phyloP scores from a whole-genome alignment of 2,888 invertebrate genomes.

The Sinohyriopsis cumingii region DNA sequence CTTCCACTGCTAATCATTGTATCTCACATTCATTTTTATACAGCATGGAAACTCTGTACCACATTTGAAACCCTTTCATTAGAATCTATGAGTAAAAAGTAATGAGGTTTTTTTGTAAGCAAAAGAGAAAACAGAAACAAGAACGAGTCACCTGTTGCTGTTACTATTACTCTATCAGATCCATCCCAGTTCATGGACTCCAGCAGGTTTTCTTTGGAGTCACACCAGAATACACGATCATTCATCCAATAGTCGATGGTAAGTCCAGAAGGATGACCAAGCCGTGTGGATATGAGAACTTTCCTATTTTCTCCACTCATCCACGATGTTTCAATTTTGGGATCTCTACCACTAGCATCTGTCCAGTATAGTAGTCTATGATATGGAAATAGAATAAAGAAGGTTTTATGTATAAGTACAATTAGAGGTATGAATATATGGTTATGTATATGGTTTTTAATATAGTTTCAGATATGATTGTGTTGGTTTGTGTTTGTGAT shows the following conservation, averaged over 20 bases:
- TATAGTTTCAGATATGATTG: too few relatives aligned
- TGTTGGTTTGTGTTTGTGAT: too few relatives aligned
- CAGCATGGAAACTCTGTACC: too few relatives aligned
- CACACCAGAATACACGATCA: constrained; percentile 95
- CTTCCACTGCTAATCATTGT: too few relatives aligned
- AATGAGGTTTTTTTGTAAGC: too few relatives aligned
- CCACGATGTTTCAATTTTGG: constrained; percentile 92
- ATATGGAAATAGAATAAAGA: constrained; percentile 1
- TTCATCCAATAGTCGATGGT: constrained; percentile 85
- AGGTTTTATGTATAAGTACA: neutral
- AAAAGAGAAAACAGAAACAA: too few relatives aligned
- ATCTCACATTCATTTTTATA: too few relatives aligned
- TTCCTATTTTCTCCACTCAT: constrained; percentile 94
- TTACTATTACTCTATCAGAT: constrained; percentile 57
- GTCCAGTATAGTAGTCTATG: constrained; percentile 92
- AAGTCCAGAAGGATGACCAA: constrained; percentile 87
- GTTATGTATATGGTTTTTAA: too few relatives aligned
- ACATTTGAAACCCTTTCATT: too few relatives aligned
- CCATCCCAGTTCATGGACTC: constrained; percentile 69
- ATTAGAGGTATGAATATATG: too few relatives aligned
- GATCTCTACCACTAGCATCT: constrained; percentile 91
- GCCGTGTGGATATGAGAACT: constrained; percentile 81
- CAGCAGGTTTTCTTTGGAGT: constrained; percentile 80
- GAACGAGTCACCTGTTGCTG: constrained; percentile 35
- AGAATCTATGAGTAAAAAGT: too few relatives aligned